Conservation (phyloP, 2,888 invertebrate genomes). For the Petrolisthes cinctipes region DNA sequence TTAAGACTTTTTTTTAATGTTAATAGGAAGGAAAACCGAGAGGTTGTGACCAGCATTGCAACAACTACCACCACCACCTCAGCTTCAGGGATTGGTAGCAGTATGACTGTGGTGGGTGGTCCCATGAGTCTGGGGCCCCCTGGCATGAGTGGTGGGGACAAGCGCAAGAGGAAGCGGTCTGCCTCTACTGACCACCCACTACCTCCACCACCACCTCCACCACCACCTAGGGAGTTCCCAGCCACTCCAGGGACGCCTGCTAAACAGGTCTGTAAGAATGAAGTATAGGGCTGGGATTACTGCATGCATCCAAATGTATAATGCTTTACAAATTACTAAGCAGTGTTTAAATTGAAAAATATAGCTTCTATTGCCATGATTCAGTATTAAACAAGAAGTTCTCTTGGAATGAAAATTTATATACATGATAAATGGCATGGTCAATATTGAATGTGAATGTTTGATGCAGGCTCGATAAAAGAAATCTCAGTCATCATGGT, state of each 20-base stretch:
- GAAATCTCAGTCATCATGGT: too few species aligned
- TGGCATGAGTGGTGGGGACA: conserved; percentile 32
- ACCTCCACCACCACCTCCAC: conserved; percentile 53
- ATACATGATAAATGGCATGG: neutral
- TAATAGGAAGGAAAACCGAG: conserved; percentile 50
- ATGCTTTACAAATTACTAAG: neutral
- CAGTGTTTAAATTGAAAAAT: too few species aligned
- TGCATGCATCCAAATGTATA: neutral
- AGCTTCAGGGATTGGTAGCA: conserved; percentile 14
- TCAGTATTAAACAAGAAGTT: too few species aligned
- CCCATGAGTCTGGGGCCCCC: neutral
- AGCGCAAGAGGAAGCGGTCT: conserved; percentile 50
- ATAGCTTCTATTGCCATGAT: too few species aligned
- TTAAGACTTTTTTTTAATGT: neutral
- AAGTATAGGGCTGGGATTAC: too few species aligned
- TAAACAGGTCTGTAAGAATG: conserved; percentile 33
- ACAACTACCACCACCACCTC: conserved; percentile 31
- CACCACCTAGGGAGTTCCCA: conserved; percentile 42
- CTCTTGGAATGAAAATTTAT: neutral
- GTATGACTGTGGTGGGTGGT: conserved; percentile 20
- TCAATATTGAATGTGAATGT: neutral
- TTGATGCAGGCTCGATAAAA: too few species aligned
- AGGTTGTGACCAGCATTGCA: conserved; percentile 4
- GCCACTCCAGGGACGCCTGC: conserved; percentile 40
- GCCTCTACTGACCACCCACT: conserved; percentile 42